These are phyloP conservation scores for Bombus impatiens DNA, from an alignment of 1,140 invertebrate genomes.

Conservation along the genomic window DNA sequence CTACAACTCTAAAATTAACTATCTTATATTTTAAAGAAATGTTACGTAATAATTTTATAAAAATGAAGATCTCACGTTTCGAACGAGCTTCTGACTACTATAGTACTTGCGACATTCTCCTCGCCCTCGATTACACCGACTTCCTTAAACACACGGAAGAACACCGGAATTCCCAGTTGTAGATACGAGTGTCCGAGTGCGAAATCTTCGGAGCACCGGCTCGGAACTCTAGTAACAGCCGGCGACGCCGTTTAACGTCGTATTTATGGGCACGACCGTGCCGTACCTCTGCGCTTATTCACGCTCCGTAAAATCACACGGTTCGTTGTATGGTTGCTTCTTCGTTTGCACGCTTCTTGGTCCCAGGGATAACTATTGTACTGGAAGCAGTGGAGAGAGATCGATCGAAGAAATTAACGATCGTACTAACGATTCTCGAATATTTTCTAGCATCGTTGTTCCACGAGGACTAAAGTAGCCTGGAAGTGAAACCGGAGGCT, in stretches of 20 bases:
- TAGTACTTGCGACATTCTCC: too few species aligned
- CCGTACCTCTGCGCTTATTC: slow-evolving; percentile 54
- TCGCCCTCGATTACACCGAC: background rate
- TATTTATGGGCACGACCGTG: slow-evolving; percentile 61
- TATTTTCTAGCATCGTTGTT: slow-evolving; percentile 1
- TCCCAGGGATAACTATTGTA: background rate
- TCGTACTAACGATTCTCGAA: background rate
- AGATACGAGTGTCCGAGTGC: slow-evolving; percentile 42
- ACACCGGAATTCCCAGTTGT: background rate
- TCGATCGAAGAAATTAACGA: slow-evolving; percentile 29
- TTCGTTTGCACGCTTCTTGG: slow-evolving; percentile 22
- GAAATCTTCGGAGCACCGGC: slow-evolving; percentile 54
- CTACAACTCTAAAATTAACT: background rate
- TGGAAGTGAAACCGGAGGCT: background rate
- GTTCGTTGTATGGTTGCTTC: slow-evolving; percentile 40
- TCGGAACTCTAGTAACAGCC: slow-evolving; percentile 59
- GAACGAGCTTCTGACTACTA: too few species aligned
- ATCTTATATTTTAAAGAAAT: too few species aligned
- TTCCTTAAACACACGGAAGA: background rate
- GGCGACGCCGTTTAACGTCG: slow-evolving; percentile 55
- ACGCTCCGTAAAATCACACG: slow-evolving; percentile 60
- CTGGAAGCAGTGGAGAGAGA: background rate
- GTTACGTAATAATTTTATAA: too few species aligned
- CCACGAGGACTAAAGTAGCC: background rate
- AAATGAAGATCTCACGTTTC: too few species aligned